A percentile compares a stretch with the other conserved stretches of the same genome.
These are phyloP conservation scores for Mellilla xanthometata DNA, from an alignment of 2,888 invertebrate species.

Conservation along the genomic window DNA sequence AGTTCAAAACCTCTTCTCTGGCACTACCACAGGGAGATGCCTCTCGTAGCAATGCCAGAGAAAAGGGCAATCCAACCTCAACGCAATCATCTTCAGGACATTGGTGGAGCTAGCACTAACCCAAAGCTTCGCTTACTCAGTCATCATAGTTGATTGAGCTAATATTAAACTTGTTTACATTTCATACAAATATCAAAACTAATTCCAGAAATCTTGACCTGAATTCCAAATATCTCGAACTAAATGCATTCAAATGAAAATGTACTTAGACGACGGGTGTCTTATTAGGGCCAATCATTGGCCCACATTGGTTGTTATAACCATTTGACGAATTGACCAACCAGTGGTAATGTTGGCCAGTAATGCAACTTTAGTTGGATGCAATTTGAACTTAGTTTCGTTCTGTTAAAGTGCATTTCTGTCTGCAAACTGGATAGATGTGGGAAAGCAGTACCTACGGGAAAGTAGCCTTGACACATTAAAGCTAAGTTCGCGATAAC, in stretches of 20 bases:
- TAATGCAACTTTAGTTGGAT: slow-evolving; percentile 4
- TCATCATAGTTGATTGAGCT: no score
- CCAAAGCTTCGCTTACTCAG: no score
- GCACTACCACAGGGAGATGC: no score
- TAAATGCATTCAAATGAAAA: slow-evolving; percentile 12
- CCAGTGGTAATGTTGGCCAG: slow-evolving; percentile 4
- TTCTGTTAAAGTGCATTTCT: slow-evolving; percentile 1
- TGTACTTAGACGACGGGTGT: slow-evolving; percentile 18
- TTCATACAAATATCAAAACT: background rate
- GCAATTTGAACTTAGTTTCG: slow-evolving; percentile 2
- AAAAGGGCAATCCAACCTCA: no score
- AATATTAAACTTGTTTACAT: background rate
- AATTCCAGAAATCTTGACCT: slow-evolving; percentile 13
- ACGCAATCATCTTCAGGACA: no score
- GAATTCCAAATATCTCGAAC: slow-evolving; percentile 8
- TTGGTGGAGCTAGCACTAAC: no score
- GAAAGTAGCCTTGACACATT: slow-evolving; percentile 28
- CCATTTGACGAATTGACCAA: slow-evolving; percentile 18
- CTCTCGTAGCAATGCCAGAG: no score
- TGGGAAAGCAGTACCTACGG: slow-evolving; percentile 13
- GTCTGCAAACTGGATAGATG: slow-evolving; percentile 1
- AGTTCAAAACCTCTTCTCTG: no score
- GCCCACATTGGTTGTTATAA: slow-evolving; percentile 27
- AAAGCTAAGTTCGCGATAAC: slow-evolving; percentile 11
- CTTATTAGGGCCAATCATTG: slow-evolving; percentile 33